Evolutionary conservation across 2,888 invertebrate genomes (phyloP).

Genomic region (Phyllotreta striolata): DNA sequence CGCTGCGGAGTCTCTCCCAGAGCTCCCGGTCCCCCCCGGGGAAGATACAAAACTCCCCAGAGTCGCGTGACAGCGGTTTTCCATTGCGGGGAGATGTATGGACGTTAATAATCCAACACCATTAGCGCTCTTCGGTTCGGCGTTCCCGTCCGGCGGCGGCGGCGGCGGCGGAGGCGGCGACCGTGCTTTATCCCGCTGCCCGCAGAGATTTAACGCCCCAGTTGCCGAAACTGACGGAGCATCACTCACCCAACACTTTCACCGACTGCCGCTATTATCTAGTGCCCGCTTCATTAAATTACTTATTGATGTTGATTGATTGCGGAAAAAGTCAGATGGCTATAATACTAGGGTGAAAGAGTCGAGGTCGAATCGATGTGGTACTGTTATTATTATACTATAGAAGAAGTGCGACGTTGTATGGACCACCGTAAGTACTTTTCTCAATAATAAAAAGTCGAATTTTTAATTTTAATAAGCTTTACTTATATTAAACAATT

Average conservation of each 20-base stretch:
- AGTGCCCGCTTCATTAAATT: conserved; percentile 44
- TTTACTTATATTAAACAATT: no score
- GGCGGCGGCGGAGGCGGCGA: conserved; percentile 36
- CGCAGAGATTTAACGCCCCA: conserved; percentile 54
- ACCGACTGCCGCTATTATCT: conserved; percentile 43
- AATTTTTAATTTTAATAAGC: no score
- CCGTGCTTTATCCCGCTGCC: conserved; percentile 48
- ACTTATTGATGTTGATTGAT: conserved; percentile 27
- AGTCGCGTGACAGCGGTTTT: conserved; percentile 59
- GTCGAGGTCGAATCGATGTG: no score
- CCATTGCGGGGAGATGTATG: conserved; percentile 58
- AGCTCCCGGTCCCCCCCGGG: conserved; percentile 39
- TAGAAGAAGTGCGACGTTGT: no score
- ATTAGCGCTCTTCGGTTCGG: conserved; percentile 56
- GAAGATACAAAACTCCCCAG: conserved; percentile 46
- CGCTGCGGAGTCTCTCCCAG: conserved; percentile 18
- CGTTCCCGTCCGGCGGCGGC: conserved; percentile 45
- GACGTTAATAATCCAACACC: conserved; percentile 62
- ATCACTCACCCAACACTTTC: conserved; percentile 48
- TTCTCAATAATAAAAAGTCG: no score
- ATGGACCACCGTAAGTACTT: no score
- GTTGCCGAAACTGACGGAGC: conserved; percentile 48
- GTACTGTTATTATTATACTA: no score
- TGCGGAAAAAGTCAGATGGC: conserved; percentile 5
- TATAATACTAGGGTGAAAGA: conserved; percentile 11